Base-by-base conservation (phyloP, 1,140 invertebrate species). In the Himalopsyche phryganea region DNA sequence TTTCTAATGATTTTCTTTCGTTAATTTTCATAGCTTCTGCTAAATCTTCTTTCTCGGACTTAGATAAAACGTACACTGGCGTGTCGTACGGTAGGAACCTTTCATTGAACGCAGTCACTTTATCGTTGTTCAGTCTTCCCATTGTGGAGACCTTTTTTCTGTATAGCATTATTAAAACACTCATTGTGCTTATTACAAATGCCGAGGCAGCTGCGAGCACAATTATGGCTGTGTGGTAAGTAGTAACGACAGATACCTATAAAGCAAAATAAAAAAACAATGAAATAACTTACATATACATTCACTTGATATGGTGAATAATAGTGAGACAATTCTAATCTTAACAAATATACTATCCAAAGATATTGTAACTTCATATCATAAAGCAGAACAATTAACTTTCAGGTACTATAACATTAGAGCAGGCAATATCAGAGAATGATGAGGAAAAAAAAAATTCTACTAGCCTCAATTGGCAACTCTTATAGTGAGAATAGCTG, bases 211-310 rank as follows among this genome's bases (percentile, higher is more conserved):
- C 83, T 3, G 82, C 85, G 17, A 88, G 72, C 3, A 87, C 84
- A 48, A 89, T 81, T 3, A 86, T 78, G 11, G 85, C 84, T 1
- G 85, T 87, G 65, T 87, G 84, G 69, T 87, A 88, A 32, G 85
- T 81, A 4, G 85, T 84, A 15, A 83, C 78, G 23, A 80, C 73
- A 17, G 81, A 82, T n/a, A 84, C 79, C 76, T 78, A 67, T 7
- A 51, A 48, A 56, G 33, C 5, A 42, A 7, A 9, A 14, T n/a
- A n/a, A n/a, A n/a, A 28, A 28, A 28, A 28, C 23, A 28, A 28
- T 5, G 23, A 28, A 42, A 18, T 7, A 36, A 50, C 20, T 9
- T 36, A 50, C 7, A 57, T 50, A 13, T 14, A 6, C 7, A 50
- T 42, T 10, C 6, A 10, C 9, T 42, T n/a, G n/a, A n/a, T n/a